Evolutionary conservation across 2,113 vertebrate species (phyloP), one percentile per base, ranked within the genome.

Genomic region (Proteles cristata): DNA sequence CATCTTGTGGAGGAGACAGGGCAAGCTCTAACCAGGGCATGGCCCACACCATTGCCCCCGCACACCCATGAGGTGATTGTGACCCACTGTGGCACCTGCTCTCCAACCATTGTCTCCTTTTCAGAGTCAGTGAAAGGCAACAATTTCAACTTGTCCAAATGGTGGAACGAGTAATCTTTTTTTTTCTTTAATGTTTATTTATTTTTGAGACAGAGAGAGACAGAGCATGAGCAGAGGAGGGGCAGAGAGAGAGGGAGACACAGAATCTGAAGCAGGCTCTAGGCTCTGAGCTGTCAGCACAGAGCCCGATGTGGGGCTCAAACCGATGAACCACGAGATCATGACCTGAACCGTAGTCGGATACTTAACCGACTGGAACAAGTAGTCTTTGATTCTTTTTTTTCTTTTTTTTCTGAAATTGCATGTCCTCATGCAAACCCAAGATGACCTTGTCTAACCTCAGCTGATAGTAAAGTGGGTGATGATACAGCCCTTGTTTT

Each of bases 401-500:
- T 39, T 39, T 3, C 3, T 39, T 71, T 25, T 76, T 50, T 14
- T 26, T 33, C 74, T 77, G 69, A 58, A 58, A 77, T 43, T 53
- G 11, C 2, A 17, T 28, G 26, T 33, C 39, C 12, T 76, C 31
- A 33, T 31, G 11, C n/a, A 82, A 65, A 66, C 25, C 19, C 26
- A 65, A 50, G 39, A 77, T 3, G 39, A 31, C 69, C 31, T 69
- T 17, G 3, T 66, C 35, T 50, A 86, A 26, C 43, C 10, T 68
- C 45, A 45, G 71, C 9, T 71, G 26, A 73, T 45, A 55, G 4
- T 26, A 19, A 63, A 26, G 53, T 68, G 25, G 14, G 25, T 95
- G 97, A 92, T 96, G 97, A 50, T 86, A 98, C 11, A 81, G 89
- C 28, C 96, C 95, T 43, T 96, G 81, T 73, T 98, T 98, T 50